These are phyloP conservation scores for Vireo griseus DNA, from an alignment of 2,797 vertebrate genomes.

Conservation along the genomic window DNA sequence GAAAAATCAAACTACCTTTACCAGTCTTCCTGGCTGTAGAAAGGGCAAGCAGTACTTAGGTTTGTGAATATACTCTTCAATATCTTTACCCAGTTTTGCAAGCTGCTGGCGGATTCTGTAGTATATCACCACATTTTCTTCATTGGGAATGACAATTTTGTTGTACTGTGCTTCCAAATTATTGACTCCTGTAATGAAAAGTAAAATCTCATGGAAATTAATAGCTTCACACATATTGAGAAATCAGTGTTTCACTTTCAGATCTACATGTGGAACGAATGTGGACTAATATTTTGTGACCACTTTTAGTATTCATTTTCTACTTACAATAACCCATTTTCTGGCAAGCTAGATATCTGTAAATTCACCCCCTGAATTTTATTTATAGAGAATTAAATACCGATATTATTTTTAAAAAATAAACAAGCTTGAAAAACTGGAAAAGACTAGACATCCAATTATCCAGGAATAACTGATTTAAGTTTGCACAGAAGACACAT, in stretches of 20 bases:
- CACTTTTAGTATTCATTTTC: not conserved
- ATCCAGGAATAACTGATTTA: not conserved
- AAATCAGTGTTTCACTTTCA: not conserved
- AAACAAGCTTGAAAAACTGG: not conserved
- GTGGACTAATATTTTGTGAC: not conserved
- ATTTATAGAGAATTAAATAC: not conserved
- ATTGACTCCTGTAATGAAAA: constrained; percentile 82
- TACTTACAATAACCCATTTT: not conserved
- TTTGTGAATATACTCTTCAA: constrained; percentile 93
- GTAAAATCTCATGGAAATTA: not conserved
- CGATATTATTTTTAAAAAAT: not conserved
- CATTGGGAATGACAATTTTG: constrained; percentile 90
- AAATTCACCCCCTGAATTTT: not conserved
- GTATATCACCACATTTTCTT: constrained; percentile 91
- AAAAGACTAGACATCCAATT: not conserved
- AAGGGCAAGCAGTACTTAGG: constrained; percentile 96
- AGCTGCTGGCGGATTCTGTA: constrained; percentile 96
- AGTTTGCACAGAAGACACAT: not conserved
- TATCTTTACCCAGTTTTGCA: constrained; percentile 91
- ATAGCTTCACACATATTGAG: not conserved
- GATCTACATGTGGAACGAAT: not conserved
- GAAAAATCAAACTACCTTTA: constrained; percentile 79
- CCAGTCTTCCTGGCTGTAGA: constrained; percentile 91
- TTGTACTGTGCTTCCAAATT: constrained; percentile 90
- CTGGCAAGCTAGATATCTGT: not conserved